phyloP scores from a whole-genome alignment of 1,140 invertebrate genomes.

The Adoxophyes honmai region DNA sequence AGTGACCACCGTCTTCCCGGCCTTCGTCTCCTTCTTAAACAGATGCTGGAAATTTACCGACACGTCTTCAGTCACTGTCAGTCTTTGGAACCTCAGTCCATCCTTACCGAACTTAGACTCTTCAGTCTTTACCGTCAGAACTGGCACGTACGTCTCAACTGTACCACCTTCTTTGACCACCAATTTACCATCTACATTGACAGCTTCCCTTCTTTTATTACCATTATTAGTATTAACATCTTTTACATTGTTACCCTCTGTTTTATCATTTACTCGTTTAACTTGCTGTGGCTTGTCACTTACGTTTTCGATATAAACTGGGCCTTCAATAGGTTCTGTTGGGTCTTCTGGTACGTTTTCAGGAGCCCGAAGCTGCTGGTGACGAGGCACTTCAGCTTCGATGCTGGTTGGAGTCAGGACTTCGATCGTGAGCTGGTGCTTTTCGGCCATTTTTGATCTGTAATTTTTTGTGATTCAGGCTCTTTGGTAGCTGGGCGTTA shows the following conservation, averaged over 20 bases:
- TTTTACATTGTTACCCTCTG: no score
- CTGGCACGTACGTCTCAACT: constrained; percentile 29
- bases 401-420: constrained; percentile 25
- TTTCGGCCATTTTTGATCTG: constrained; percentile 21
- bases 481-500: no score
- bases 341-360: not conserved
- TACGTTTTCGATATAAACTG: constrained; percentile 2
- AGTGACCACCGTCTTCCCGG: constrained; percentile 51
- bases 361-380: constrained; percentile 32
- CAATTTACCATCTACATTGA: not conserved
- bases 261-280: no score
- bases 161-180: not conserved
- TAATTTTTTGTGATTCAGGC: not conserved
- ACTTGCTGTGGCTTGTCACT: no score
- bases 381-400: constrained; percentile 41
- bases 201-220: no score
- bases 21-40: constrained; percentile 50
- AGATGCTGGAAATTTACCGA: constrained; percentile 63
- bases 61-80: constrained; percentile 52
- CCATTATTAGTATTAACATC: no score
- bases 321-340: not conserved
- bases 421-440: constrained; percentile 13
- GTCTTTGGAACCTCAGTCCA: constrained; percentile 50
- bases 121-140: constrained; percentile 51
- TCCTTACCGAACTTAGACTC: constrained; percentile 51